phyloP scores from a whole-genome alignment of 2,797 vertebrate species.

The Notolabrus celidotus region DNA sequence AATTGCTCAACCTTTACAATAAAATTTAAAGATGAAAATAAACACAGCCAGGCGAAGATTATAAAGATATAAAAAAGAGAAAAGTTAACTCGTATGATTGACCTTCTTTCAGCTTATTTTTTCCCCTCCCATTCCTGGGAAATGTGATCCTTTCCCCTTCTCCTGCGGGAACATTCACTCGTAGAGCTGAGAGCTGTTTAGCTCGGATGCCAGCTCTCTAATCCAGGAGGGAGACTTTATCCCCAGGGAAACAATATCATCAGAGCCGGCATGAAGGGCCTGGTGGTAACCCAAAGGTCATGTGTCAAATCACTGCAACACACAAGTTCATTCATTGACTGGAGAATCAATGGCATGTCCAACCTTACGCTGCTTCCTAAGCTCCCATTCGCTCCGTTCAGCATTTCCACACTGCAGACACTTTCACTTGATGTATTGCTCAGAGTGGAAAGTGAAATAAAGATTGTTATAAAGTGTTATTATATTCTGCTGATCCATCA shows the following conservation, averaged over 20 bases:
- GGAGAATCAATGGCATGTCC: background rate
- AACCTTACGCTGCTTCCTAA: background rate
- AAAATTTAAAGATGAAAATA: background rate
- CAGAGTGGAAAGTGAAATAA: background rate
- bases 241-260: conserved; percentile 34
- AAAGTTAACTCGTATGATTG: conserved; percentile 16
- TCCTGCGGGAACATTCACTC: conserved; percentile 25
- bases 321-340: background rate
- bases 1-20: no score
- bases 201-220: conserved; percentile 33
- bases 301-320: conserved; percentile 19
- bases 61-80: background rate
- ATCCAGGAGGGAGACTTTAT: conserved; percentile 45
- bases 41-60: background rate
- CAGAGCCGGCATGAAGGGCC: background rate
- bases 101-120: conserved; percentile 28
- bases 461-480: background rate
- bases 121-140: conserved; percentile 27
- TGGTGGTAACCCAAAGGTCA: conserved; percentile 22
- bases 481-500: background rate
- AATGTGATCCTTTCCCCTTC: conserved; percentile 47
- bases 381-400: background rate
- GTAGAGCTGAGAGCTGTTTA: conserved; percentile 46
- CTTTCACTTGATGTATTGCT: background rate
- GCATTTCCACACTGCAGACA: background rate